Base-by-base conservation (phyloP, 2,797 vertebrate genomes). In the Argentina silus region DNA sequence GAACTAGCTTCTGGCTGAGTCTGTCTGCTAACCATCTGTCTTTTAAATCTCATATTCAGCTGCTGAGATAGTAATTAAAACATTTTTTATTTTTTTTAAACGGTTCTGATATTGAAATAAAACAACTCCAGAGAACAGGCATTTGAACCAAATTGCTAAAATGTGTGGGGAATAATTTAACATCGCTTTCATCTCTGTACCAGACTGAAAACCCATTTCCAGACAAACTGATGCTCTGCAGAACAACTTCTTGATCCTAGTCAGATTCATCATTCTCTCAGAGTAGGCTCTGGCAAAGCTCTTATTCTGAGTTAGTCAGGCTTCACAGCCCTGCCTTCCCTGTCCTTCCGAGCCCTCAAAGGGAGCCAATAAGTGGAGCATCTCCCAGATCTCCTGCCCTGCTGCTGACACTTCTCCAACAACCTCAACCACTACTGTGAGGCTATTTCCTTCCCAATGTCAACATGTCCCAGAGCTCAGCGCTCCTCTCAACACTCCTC, bases 21-120 rank as follows among this genome's bases (percentile, higher is more conserved):
- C 1, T 3, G 3, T 62, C 68, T 74, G 69, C 72, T 27, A 72
- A 78, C 79, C 67, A 77, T 85, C 84, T 85, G 89, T 74, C 67
- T 76, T 79, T 82, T 71, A 76, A 79, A 78, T 87, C 76, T 63
- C 69, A 60, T 44, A 55, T 57, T 44, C 10, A 14, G 21, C 11
- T 12, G 8, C 27, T 8, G 11, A 15, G 15, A 62, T 62, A 1
- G 4, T 43, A 1, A 42, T 62, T 42, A 14, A 60, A 60, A 36
- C n/a, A n/a, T n/a, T n/a, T n/a, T n/a, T n/a, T n/a, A n/a, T n/a
- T n/a, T n/a, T n/a, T n/a, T n/a, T n/a, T n/a, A 15, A n/a, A 17
- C 14, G 12, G 11, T 12, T 62, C 15, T 17, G 60, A 43, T 69
- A 19, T 14, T 51, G 12, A 63, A 21, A 73, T 75, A 67, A 47